These are phyloP conservation scores for Trichogramma pretiosum DNA, from an alignment of 1,140 invertebrate genomes.

Conservation along the genomic window DNA sequence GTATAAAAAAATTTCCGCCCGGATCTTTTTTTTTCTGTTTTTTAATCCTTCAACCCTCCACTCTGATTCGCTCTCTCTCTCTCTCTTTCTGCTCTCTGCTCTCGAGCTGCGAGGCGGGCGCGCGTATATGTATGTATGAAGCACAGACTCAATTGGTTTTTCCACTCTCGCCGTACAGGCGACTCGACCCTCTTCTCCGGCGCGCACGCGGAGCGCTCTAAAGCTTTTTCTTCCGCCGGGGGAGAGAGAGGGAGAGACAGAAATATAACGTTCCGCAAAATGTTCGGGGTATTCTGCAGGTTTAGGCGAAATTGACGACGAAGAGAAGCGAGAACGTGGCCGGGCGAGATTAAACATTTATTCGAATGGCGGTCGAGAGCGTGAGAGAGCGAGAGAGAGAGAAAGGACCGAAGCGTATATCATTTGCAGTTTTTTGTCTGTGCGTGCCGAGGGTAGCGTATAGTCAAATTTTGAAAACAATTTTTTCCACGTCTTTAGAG, in stretches of 20 bases:
- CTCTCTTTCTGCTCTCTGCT: not conserved
- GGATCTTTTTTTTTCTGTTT: too few relatives aligned
- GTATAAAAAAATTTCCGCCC: too few relatives aligned
- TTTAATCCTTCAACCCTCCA: conserved; percentile 18
- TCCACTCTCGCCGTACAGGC: conserved; percentile 33
- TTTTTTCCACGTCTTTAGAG: too few relatives aligned
- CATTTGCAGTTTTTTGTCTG: not conserved
- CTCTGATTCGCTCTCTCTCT: conserved; percentile 3
- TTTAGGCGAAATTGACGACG: conserved; percentile 11
- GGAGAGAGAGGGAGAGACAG: not conserved
- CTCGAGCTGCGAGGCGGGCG: not conserved
- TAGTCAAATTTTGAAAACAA: too few relatives aligned
- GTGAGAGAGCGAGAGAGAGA: not conserved
- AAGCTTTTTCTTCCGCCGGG: conserved; percentile 2
- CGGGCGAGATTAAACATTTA: conserved; percentile 45
- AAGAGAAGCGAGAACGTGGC: conserved; percentile 4
- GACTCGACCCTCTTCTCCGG: conserved; percentile 20
- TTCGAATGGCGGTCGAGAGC: conserved; percentile 37
- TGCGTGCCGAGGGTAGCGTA: not conserved
- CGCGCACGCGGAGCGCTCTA: conserved; percentile 5
- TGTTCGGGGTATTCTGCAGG: conserved; percentile 16
- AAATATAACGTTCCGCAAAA: conserved; percentile 21
- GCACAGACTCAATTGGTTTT: conserved; percentile 46
- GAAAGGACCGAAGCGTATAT: too few relatives aligned
- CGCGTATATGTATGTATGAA: not conserved